A percentile compares a stretch with the other conserved stretches of the same genome.
phyloP scores from a whole-genome alignment of 1,140 invertebrate genomes.

The Anoplophora glabripennis region DNA sequence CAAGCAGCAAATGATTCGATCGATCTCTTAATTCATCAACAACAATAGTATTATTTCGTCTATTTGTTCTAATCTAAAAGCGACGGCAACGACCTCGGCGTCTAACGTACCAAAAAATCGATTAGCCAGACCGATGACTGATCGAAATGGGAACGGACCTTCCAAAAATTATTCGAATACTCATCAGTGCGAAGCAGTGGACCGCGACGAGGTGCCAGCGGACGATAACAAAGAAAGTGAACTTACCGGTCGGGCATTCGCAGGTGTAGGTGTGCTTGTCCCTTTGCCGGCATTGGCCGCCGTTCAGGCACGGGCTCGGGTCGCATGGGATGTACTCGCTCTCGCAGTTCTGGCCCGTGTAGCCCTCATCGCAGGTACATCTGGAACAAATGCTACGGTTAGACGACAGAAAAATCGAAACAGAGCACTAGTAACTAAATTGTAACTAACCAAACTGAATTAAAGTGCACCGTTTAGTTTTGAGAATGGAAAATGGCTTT shows the following conservation, averaged over 20 bases:
- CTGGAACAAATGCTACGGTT: conserved; percentile 54
- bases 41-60: too few species aligned
- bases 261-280: conserved; percentile 80
- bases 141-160: not conserved
- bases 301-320: conserved; percentile 86
- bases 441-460: too few species aligned
- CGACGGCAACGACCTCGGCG: too few species aligned
- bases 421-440: too few species aligned
- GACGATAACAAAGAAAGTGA: not conserved
- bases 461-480: too few species aligned
- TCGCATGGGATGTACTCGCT: conserved; percentile 86
- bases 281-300: conserved; percentile 73
- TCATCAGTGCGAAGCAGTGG: conserved; percentile 2
- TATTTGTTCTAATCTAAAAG: too few species aligned
- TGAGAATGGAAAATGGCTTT: too few species aligned
- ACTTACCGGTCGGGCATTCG: conserved; percentile 82
- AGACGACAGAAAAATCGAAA: not conserved
- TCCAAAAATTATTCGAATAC: conserved; percentile 2
- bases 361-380: conserved; percentile 85
- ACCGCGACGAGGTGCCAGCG: not conserved
- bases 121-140: not conserved
- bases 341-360: conserved; percentile 87
- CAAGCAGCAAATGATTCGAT: too few species aligned
- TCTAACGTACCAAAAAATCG: not conserved
- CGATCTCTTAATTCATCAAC: too few species aligned